These are phyloP conservation scores for Cecropterus lyciades DNA, from an alignment of 1,140 invertebrate genomes.

Conservation along the genomic window DNA sequence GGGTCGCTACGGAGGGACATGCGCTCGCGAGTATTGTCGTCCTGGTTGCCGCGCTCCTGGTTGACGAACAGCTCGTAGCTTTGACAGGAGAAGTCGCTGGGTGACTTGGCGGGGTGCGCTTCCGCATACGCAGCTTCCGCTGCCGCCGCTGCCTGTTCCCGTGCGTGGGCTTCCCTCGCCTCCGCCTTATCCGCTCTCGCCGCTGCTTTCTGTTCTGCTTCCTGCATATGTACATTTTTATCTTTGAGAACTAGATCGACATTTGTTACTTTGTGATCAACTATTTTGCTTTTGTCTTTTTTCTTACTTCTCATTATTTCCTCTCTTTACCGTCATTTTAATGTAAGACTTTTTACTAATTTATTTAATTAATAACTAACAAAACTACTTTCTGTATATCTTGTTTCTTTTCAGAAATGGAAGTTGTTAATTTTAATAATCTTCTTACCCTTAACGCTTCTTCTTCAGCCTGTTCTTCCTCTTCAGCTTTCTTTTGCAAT, in stretches of 20 bases:
- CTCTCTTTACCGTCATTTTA: no score
- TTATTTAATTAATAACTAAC: no score
- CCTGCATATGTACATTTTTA: constrained; percentile 76
- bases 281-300: no score
- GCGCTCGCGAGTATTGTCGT: constrained; percentile 94
- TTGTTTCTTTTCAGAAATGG: no score
- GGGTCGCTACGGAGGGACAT: constrained; percentile 94
- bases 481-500: constrained; percentile 98
- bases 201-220: constrained; percentile 92
- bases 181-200: constrained; percentile 90
- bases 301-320: no score
- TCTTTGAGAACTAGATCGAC: neutral
- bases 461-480: constrained; percentile 96
- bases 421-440: no score
- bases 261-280: no score
- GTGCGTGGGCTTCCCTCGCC: constrained; percentile 87
- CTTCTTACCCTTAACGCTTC: constrained; percentile 91
- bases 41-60: constrained; percentile 92
- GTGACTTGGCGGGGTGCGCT: constrained; percentile 90
- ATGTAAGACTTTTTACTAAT: no score
- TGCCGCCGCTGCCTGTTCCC: constrained; percentile 83
- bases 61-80: constrained; percentile 96
- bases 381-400: no score
- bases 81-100: constrained; percentile 94
- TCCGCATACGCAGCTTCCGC: constrained; percentile 86